Conservation (phyloP, 2,888 invertebrate genomes). For the Phania funesta region DNA sequence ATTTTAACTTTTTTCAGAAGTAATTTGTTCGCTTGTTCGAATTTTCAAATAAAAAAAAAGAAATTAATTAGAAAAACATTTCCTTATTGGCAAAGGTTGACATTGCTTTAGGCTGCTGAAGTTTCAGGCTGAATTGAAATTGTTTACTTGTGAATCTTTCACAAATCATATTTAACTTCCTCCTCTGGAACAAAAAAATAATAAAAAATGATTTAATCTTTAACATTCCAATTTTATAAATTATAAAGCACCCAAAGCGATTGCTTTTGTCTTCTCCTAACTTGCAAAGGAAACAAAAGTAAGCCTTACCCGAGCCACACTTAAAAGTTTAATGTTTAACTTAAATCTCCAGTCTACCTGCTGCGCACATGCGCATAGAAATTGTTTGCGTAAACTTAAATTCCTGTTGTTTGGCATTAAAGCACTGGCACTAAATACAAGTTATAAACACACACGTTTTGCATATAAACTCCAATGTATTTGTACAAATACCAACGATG, state of each 20-base stretch:
- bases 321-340: conserved; percentile 59
- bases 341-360: conserved; percentile 53
- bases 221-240: conserved; percentile 39
- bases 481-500: conserved; percentile 51
- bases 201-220: conserved; percentile 27
- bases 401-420: conserved; percentile 25
- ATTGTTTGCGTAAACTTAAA: conserved; percentile 17
- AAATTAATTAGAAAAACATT: neutral
- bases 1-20: too few relatives aligned
- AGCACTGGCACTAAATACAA: neutral
- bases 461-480: conserved; percentile 6
- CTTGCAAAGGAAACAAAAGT: neutral
- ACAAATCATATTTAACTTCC: conserved; percentile 12
- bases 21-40: too few relatives aligned
- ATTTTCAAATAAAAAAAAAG: too few relatives aligned
- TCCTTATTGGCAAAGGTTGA: neutral
- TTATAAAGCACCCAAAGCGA: conserved; percentile 31
- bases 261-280: neutral
- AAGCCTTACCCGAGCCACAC: neutral
- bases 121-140: neutral
- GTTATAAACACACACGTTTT: conserved; percentile 22
- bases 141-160: neutral
- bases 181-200: neutral
- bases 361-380: conserved; percentile 63
- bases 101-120: neutral